Evolutionary conservation across 2,888 invertebrate genomes (phyloP), one percentile per base, ranked within the genome.

Genomic region (Lasioglossum marginatum): DNA sequence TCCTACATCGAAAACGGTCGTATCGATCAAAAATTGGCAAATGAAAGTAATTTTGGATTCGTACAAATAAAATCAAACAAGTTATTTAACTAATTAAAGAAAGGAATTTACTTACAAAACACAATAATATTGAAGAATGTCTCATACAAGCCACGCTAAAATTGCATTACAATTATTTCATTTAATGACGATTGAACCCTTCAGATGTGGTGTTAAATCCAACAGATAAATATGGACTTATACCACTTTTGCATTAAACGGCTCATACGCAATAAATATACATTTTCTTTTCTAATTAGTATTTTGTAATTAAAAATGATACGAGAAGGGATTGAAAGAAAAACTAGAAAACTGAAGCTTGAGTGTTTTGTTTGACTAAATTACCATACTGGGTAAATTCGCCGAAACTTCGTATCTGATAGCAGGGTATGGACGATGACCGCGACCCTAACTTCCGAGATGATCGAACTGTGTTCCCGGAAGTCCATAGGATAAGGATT

Each of bases 401-500:
- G 31, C 43, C 2, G n/a, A 57, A 34, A 37, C n/a, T 57, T 37
- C 10, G 16, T 27, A 40, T 48, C n/a, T 14, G 40, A 48, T 40
- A 27, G 16, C 40, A 2, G 23, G 34, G 31, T 5, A 31, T 23
- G 16, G 27, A 16, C 43, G 60, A 40, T 78, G 70, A 45, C 77
- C 60, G 23, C 14, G 8, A 4, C 40, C 6, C 14, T 19, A 66
- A 31, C 77, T 34, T 31, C 10, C 16, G 5, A 40, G 37, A 83
- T 76, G 83, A 80, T 86, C 76, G 84, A 83, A 82, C 74, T 57
- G 68, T 66, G 60, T 74, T 77, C 19, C 31, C 43, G 57, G 60
- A 86, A 85, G 90, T 86, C 87, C 68, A 45, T 34, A 23, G 75
- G 81, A 78, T 75, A 80, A 86, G 85, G 84, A 88, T 83, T 83